phyloP scores from a whole-genome alignment of 2,113 vertebrate species.

The Numenius arquata region DNA sequence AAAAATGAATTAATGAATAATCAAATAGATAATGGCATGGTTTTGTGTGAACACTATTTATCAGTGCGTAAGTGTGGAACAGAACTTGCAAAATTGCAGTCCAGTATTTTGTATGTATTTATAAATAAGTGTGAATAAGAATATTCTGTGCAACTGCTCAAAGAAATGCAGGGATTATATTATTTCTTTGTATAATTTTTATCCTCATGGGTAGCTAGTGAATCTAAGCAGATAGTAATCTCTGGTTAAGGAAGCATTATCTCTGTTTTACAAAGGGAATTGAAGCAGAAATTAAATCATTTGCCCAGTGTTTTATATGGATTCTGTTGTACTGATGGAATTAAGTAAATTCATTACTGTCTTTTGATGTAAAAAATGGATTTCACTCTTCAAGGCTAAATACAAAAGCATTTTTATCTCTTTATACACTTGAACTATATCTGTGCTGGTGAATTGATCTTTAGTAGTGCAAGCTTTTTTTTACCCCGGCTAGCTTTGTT shows the following conservation, averaged over 20 bases:
- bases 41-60: not conserved
- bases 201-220: not conserved
- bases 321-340: not conserved
- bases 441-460: not conserved
- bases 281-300: not conserved
- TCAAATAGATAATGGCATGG: not conserved
- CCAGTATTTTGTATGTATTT: not conserved
- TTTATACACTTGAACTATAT: not conserved
- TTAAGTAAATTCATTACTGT: not conserved
- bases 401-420: not conserved
- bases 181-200: not conserved
- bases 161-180: not conserved
- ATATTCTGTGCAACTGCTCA: not conserved
- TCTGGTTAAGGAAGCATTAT: not conserved
- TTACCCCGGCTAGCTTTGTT: not conserved
- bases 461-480: not conserved
- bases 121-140: not conserved
- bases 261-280: not conserved
- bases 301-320: not conserved
- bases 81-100: not conserved
- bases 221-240: not conserved
- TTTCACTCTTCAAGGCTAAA: not conserved
- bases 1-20: not conserved
- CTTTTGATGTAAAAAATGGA: not conserved
- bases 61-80: not conserved